These are phyloP conservation scores for Rhea americana DNA, from an alignment of 2,113 vertebrate species.

Conservation along the genomic window DNA sequence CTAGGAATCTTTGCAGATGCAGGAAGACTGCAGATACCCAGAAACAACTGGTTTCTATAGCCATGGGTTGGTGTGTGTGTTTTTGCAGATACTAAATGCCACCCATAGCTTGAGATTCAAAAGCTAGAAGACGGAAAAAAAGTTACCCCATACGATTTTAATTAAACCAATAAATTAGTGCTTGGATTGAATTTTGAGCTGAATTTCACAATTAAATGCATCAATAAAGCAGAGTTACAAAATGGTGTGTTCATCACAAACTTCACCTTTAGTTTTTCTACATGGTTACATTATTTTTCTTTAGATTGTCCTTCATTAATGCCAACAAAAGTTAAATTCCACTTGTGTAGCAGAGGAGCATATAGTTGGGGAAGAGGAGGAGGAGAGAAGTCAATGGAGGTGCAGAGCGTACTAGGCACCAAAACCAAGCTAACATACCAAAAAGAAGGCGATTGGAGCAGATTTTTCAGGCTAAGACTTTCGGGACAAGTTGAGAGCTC, in stretches of 20 bases:
- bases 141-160: rapidly evolving
- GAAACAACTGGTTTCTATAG: not conserved
- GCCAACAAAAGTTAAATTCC: not conserved
- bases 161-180: not conserved
- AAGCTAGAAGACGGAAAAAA: not conserved
- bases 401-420: not conserved
- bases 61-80: not conserved
- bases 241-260: not conserved
- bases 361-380: too few species aligned
- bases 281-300: not conserved
- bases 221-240: slow-evolving; percentile 2
- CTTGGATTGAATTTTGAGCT: too few species aligned
- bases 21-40: not conserved
- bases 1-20: rapidly evolving
- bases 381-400: too few species aligned
- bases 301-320: not conserved
- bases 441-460: not conserved
- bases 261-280: too few species aligned
- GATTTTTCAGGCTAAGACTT: not conserved
- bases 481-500: not conserved
- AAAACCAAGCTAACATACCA: not conserved
- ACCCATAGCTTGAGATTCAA: not conserved
- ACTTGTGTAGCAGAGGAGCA: not conserved
- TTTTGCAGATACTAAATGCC: not conserved
- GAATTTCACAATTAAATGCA: not conserved